Evolutionary conservation across 2,888 invertebrate species (phyloP), one percentile per base, ranked within the genome.

Genomic region (Cataglyphis albicans): DNA sequence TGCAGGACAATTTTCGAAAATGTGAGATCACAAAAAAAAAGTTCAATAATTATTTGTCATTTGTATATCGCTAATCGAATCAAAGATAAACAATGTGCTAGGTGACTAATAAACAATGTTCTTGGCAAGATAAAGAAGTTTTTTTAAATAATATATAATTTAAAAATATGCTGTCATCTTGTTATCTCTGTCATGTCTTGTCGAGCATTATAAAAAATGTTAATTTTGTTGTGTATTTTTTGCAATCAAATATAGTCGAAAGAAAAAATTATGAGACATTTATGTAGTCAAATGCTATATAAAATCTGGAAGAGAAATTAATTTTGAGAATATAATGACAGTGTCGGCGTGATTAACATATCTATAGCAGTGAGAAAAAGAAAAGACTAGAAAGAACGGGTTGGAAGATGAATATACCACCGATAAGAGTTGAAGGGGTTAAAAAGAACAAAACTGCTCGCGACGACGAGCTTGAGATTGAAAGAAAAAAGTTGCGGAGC

Each of bases 281-380:
- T 10, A n/a, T 44, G 7, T 25, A 48, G 15, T 72, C 59, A 25
- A 48, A 59, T 38, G n/a, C 35, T 78, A 59, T 57, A 57, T 59
- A 72, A 59, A 80, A 61, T 59, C 59, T 52, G 61, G 10, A 21
- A 59, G 35, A 32, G 32, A 44, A 72, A 32, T 78, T 72, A 59
- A 72, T 72, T 59, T 59, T 25, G 48, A 80, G 78, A 78, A 80
- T 80, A 80, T 72, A 81, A 81, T 18, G 61, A 15, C 41, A 29
- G 48, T 12, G 29, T 73, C 52, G 64, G 32, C 32, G 38, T 81
- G 52, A 75, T 81, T 81, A 75, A 74, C 81, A 75, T 75, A 81
- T 73, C 76, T 73, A 38, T 63, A 63, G 81, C 38, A 25, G 25
- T 70, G 21, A 59, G 59, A 68, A 57, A 55, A 65, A 18, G 59